Conservation (phyloP, 2,888 invertebrate genomes). For the Neoscelio sp. region DNA sequence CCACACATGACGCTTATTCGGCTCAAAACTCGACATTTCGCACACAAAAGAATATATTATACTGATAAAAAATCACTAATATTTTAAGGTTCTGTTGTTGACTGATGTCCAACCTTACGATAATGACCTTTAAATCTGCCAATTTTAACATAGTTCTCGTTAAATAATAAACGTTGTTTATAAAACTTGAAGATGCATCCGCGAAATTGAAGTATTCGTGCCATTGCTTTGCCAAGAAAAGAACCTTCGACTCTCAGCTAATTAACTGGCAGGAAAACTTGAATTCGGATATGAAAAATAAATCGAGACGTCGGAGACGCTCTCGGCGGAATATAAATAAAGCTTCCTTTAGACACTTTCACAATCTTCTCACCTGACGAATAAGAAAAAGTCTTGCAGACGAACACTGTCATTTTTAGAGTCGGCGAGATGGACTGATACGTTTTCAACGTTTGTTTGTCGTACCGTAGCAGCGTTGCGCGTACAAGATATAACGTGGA, state of each 20-base stretch:
- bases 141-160: too few species aligned
- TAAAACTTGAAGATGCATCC: too few species aligned
- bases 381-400: conserved; percentile 30
- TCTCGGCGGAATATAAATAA: conserved; percentile 43
- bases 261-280: conserved; percentile 31
- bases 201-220: too few species aligned
- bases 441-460: conserved; percentile 34
- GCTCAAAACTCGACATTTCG: too few species aligned
- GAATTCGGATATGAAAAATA: conserved; percentile 37
- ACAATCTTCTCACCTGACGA: conserved; percentile 33
- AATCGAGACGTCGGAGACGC: conserved; percentile 8
- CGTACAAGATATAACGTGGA: conserved; percentile 27
- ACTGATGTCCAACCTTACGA: too few species aligned
- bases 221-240: not conserved
- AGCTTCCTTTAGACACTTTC: conserved; percentile 33
- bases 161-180: too few species aligned
- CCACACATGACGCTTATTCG: too few species aligned
- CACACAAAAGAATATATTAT: too few species aligned
- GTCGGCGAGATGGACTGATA: conserved; percentile 22
- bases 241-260: conserved; percentile 14
- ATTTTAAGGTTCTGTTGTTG: too few species aligned
- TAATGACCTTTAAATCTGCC: too few species aligned
- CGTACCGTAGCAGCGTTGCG: conserved; percentile 25
- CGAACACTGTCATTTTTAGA: conserved; percentile 21
- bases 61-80: too few species aligned